phyloP scores from a whole-genome alignment of 2,113 vertebrate genomes.

The Phodopus roborovskii region DNA sequence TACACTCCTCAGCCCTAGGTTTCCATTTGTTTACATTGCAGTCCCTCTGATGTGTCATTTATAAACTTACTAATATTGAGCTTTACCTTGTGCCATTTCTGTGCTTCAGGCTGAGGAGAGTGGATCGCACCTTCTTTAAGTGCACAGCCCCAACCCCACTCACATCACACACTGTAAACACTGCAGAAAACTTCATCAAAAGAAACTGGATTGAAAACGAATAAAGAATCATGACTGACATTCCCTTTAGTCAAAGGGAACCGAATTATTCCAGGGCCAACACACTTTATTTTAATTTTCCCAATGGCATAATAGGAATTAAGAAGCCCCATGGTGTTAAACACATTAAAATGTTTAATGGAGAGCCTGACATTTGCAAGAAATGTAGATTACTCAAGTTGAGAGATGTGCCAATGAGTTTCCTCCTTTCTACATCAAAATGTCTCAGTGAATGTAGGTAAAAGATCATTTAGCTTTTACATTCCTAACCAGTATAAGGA shows the following conservation, averaged over 20 bases:
- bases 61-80: background rate
- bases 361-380: background rate
- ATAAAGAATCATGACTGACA: background rate
- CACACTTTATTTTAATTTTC: background rate
- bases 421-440: background rate
- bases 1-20: background rate
- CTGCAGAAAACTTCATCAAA: background rate
- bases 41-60: background rate
- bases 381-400: background rate
- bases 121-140: background rate
- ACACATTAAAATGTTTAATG: constrained; percentile 25
- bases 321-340: background rate
- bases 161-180: background rate
- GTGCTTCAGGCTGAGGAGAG: background rate
- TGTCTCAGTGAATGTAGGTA: background rate
- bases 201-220: constrained; percentile 13
- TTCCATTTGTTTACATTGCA: background rate
- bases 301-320: background rate
- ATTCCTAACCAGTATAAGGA: background rate
- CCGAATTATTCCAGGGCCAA: background rate
- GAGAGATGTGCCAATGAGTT: background rate
- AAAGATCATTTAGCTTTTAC: background rate
- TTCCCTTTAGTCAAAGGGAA: background rate
- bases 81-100: background rate
- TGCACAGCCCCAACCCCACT: background rate